A percentile compares a stretch with the other conserved stretches of the same genome.
These are phyloP conservation scores for Apodemus agrarius DNA, from an alignment of 2,797 vertebrate genomes.

Conservation along the genomic window DNA sequence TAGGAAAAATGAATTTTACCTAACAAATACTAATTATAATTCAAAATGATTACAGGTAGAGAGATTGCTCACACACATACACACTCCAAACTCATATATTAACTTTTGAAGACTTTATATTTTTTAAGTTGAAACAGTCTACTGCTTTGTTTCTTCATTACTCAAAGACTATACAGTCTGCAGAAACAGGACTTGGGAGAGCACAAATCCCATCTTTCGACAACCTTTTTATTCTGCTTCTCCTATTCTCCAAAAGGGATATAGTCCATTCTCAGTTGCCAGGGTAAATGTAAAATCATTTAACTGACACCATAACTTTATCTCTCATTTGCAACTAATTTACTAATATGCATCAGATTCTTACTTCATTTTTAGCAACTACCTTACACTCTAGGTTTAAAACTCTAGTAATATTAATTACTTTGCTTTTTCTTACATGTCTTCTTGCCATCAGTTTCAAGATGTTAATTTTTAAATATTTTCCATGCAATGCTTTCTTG, in stretches of 20 bases:
- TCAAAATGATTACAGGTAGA: slow-evolving; percentile 49
- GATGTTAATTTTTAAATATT: slow-evolving; percentile 14
- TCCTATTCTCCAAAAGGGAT: background rate
- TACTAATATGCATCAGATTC: background rate
- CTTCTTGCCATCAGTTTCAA: slow-evolving; percentile 9
- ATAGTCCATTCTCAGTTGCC: background rate
- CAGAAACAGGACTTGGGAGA: background rate
- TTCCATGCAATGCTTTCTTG: background rate
- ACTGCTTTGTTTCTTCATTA: background rate
- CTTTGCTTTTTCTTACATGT: background rate
- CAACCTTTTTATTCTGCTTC: background rate
- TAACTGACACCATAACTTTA: background rate
- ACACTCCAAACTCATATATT: background rate
- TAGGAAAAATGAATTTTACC: slow-evolving; percentile 32
- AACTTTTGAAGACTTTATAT: background rate
- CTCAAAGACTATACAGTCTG: background rate
- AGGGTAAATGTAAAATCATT: background rate
- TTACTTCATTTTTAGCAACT: background rate
- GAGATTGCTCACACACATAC: background rate
- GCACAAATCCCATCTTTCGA: background rate
- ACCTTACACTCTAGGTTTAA: background rate
- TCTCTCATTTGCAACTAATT: background rate
- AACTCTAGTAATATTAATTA: background rate
- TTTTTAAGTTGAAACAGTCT: background rate
- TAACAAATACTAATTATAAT: slow-evolving; percentile 15